A percentile compares a stretch with the other conserved stretches of the same genome.
Evolutionary conservation across 2,113 vertebrate species (phyloP).

Genomic region (Bubo bubo): DNA sequence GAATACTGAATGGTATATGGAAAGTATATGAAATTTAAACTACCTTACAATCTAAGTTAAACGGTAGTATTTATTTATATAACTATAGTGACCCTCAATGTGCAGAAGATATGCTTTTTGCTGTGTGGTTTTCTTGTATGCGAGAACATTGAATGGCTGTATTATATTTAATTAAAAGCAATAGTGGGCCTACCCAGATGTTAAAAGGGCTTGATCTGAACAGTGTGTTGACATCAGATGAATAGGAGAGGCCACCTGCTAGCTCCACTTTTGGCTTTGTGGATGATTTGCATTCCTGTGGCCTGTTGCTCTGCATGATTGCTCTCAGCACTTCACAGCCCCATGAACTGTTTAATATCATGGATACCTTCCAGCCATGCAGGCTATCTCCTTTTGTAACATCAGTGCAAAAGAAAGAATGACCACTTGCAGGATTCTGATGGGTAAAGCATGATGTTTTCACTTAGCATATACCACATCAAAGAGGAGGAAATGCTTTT

Average conservation of each 20-base stretch:
- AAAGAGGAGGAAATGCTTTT: constrained; percentile 69
- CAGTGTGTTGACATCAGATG: constrained; percentile 86
- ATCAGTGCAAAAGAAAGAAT: constrained; percentile 63
- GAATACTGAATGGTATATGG: constrained; percentile 70
- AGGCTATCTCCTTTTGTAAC: constrained; percentile 78
- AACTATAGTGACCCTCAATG: constrained; percentile 77
- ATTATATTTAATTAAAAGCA: constrained; percentile 92
- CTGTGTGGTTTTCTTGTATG: constrained; percentile 73
- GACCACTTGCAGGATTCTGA: constrained; percentile 41
- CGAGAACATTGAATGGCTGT: constrained; percentile 79
- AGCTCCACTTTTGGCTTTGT: constrained; percentile 84
- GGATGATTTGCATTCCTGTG: constrained; percentile 95
- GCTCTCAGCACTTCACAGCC: constrained; percentile 88
- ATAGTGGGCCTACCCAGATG: constrained; percentile 83
- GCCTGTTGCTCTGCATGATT: constrained; percentile 90
- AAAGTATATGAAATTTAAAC: constrained; percentile 77
- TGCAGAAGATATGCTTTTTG: constrained; percentile 78
- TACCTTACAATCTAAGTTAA: constrained; percentile 72
- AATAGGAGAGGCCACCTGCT: constrained; percentile 93
- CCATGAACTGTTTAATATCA: constrained; percentile 88
- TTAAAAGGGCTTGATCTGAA: constrained; percentile 82
- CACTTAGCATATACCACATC: constrained; percentile 67
- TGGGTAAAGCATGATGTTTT: constrained; percentile 69
- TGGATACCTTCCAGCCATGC: constrained; percentile 83
- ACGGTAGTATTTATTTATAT: constrained; percentile 82